Evolutionary conservation across 2,797 vertebrate genomes (phyloP), one percentile per base, ranked within the genome.

Genomic region (Artibeus lituratus): DNA sequence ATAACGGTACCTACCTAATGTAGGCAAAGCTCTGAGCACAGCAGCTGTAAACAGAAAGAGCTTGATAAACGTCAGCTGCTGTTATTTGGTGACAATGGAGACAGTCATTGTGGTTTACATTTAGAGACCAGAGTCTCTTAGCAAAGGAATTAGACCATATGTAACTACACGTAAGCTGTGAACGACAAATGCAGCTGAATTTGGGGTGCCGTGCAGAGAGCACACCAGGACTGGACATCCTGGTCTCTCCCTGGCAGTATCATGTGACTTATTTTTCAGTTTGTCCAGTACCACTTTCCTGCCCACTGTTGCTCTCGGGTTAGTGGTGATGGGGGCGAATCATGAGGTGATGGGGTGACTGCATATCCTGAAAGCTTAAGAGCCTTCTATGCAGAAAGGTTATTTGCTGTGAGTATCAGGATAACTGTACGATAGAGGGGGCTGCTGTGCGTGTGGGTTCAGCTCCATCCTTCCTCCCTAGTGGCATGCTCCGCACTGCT

Each of bases 51-150:
- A 42, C 47, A 73, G 65, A 84, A 74, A 65, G 51, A 88, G 77
- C 85, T 77, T 80, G 78, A 51, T 87, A 37, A 82, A 51, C 22
- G 49, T 84, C 96, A 96, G 90, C 94, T 94, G 92, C 80, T 94
- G 74, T 32, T 87, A 24, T 49, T 77, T 72, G 67, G 73, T 49
- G 78, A 90, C 95, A 62, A 22, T 39, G 86, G 76, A 89, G 67
- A 37, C 57, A 39, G 39, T 95, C 80, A 77, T 69, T 89, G 80
- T 81, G 78, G 91, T 73, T 94, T 77, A 59, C 51, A 49, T n/a
- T 94, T 57, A 82, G 93, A 94, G 90, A 55, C 74, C 49, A 55
- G 83, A 67, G 78, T 95, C 92, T 89, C 86, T 91, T 78, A 70
- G 47, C 47, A 18, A 88, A 70, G 82, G 47, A 59, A 53, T 90